Base-by-base conservation (phyloP, 2,797 vertebrate genomes). In the Antennarius maculatus region DNA sequence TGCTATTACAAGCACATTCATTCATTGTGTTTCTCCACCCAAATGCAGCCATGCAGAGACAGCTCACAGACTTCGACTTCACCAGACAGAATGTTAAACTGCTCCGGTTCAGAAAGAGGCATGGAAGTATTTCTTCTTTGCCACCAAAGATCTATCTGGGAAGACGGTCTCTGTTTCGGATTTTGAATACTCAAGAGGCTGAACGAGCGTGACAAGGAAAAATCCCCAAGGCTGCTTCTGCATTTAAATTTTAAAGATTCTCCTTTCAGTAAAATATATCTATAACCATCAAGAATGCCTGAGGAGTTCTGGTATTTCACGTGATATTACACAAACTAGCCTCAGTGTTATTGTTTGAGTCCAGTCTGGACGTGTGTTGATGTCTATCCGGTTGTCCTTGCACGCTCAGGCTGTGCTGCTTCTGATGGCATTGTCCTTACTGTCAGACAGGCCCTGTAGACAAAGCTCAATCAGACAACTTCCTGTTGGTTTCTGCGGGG, bases 381-480 rank as follows among this genome's bases (percentile, higher is more conserved):
- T 74, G 77, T 77, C 80, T 72, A 69, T 71, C 76, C 28, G 13
- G 69, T 69, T 54, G 75, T 84, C 79, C 72, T 73, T 57, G 75
- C 73, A 58, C 77, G 61, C 77, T 76, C 47, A 3, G 65, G 60
- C 69, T 75, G 61, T 60, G 45, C 57, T 72, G 66, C 69, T 58
- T 66, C 74, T 67, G 78, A 69, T 27, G 71, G 63, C 66, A 79
- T 86, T 83, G 83, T 85, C 78, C 86, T 85, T 67, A 61, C 54
- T 14, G 80, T 75, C 83, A 86, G 84, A 86, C 82, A 12, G 71
- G 71, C 54, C 45, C 7, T 58, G 76, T 85, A 86, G 80, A 88
- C 86, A 80, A 82, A 90, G 86, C 88, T 85, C 82, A 89, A 92
- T 89, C 87, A 86, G 87, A 79, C 81, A 71, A 85, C 87, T 91